Evolutionary conservation across 2,113 vertebrate genomes (phyloP), one percentile per base, ranked within the genome.

Genomic region (Scomber scombrus): DNA sequence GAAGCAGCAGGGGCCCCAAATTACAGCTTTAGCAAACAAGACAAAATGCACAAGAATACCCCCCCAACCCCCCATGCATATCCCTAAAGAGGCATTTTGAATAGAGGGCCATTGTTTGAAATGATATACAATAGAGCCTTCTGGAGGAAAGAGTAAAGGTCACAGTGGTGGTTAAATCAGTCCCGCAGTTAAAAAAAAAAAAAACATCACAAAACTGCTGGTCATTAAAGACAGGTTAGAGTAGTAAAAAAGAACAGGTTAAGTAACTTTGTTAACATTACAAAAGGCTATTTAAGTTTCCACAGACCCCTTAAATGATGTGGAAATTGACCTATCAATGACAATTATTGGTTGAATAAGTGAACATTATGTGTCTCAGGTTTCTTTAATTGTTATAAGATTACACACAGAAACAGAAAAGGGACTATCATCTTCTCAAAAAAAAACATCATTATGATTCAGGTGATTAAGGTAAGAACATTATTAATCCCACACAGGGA

Each of bases 21-120:
- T 60, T 69, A 84, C 63, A 81, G 86, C 61, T 85, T 79, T 45
- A 68, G 85, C 88, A 89, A 91, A 92, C 88, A 93, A 64, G 54
- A 75, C 65, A 52, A 66, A 85, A 76, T 68, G 74, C 79, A 78
- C 31, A 68, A 62, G 78, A 88, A 69, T 49, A 57, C 63, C 75
- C 23, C 23, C 23, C 23, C 1, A 23, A 23, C 23, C 23, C 23
- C 23, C 69, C 76, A 52, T 60, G 64, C 62, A n/a, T 57, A 23
- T 75, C 75, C 73, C 72, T 78, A 73, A 76, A 88, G 80, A 63
- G 67, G 45, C 34, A 23, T 23, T 23, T 23, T 23, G 23, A 23
- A 23, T 23, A 23, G 23, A 87, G 77, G 52, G 75, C 84, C 63
- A 45, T 85, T 88, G 82, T 85, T 83, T 77, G 29, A 71, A 84